Percentiles rank a stretch among this genome's conserved stretches.
phyloP scores from a whole-genome alignment of 2,113 vertebrate species.

The Otocyon megalotis region DNA sequence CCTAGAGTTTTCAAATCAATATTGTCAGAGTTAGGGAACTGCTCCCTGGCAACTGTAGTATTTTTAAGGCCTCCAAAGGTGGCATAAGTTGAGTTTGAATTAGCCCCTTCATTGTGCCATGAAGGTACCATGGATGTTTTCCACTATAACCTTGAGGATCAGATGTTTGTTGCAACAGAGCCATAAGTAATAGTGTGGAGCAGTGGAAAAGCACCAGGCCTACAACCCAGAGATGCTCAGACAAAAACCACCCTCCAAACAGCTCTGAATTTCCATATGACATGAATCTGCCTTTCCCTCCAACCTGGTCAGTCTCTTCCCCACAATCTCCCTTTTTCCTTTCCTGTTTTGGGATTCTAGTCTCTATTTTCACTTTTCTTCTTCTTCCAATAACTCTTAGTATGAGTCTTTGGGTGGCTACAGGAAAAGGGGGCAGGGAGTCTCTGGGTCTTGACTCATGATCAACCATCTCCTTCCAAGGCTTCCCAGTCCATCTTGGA shows the following conservation, averaged over 20 bases:
- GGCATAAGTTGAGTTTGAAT: background rate
- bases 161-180: background rate
- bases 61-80: background rate
- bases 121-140: rapidly evolving
- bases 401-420: background rate
- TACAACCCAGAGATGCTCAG: background rate
- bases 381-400: background rate
- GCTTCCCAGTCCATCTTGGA: background rate
- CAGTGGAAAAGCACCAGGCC: too few relatives aligned
- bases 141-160: background rate
- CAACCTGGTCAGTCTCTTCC: background rate
- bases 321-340: background rate
- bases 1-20: background rate
- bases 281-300: background rate
- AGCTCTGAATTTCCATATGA: background rate
- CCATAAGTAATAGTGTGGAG: background rate
- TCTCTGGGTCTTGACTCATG: too few relatives aligned
- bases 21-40: background rate
- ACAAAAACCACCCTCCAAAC: background rate
- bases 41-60: background rate
- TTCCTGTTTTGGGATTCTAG: background rate
- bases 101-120: too few relatives aligned
- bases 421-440: background rate
- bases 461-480: background rate
- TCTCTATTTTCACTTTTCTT: background rate